Evolutionary conservation across 1,140 invertebrate species (phyloP).

Genomic region (Araneus ventricosus): DNA sequence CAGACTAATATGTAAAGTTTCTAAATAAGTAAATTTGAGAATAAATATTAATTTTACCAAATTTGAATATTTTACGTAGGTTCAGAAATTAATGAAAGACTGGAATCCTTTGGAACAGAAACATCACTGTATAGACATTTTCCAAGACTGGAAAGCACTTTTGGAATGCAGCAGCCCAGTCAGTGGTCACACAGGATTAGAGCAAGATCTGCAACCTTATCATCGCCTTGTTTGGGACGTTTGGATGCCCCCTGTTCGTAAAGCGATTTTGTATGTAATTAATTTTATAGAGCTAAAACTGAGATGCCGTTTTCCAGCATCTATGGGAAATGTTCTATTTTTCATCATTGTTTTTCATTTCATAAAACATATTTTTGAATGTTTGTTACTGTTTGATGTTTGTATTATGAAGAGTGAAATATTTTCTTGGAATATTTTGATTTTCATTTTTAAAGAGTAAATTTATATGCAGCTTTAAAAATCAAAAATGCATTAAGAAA

Average conservation of each 20-base stretch:
- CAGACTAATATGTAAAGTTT: no score
- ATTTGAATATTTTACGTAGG: slow-evolving; percentile 43
- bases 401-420: no score
- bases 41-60: not conserved
- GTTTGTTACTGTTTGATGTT: no score
- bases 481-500: no score
- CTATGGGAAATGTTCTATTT: not conserved
- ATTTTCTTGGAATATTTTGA: no score
- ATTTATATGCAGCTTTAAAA: no score
- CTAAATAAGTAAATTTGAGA: no score
- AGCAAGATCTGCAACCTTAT: slow-evolving; percentile 85
- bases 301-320: not conserved
- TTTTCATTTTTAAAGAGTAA: no score
- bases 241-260: slow-evolving; percentile 90
- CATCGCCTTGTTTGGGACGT: slow-evolving; percentile 92
- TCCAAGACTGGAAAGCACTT: slow-evolving; percentile 87
- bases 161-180: slow-evolving; percentile 80
- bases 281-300: slow-evolving; percentile 51
- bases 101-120: slow-evolving; percentile 89
- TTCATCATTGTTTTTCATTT: not conserved
- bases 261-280: slow-evolving; percentile 84
- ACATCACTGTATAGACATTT: slow-evolving; percentile 84
- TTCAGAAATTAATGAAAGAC: slow-evolving; percentile 85
- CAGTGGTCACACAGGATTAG: not conserved
- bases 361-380: not conserved